Evolutionary conservation across 2,797 vertebrate genomes (phyloP).

Genomic region (Centropyge bicolor): DNA sequence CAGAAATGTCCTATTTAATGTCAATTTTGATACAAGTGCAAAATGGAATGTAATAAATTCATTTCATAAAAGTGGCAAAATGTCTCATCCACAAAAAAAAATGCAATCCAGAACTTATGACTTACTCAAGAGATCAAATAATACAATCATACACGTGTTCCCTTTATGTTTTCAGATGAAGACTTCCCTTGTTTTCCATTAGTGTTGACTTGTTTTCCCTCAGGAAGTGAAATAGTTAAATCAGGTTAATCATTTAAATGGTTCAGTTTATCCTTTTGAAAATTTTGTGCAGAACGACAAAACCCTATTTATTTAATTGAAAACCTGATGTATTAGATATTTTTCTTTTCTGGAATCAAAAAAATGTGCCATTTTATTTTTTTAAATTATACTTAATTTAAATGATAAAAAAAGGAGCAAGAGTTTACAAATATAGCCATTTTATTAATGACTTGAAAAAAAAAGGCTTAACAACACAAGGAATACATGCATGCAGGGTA

Average conservation of each 20-base stretch:
- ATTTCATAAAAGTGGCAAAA: not conserved
- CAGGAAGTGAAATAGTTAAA: not conserved
- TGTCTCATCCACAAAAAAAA: not conserved
- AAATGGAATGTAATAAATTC: not conserved
- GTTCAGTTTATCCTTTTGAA: not conserved
- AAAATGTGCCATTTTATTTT: not conserved
- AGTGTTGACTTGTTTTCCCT: no score
- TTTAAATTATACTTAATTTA: not conserved
- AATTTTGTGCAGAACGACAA: not conserved
- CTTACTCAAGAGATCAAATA: not conserved
- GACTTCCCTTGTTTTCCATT: not conserved
- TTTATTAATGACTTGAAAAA: slow-evolving; percentile 89
- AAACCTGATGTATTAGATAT: not conserved
- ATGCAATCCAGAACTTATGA: no score
- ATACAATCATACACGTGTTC: not conserved
- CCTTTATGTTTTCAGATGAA: not conserved
- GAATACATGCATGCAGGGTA: slow-evolving; percentile 87
- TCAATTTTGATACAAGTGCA: not conserved
- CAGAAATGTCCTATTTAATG: not conserved
- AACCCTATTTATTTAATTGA: no score
- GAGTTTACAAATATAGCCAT: slow-evolving; percentile 88
- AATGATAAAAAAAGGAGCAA: slow-evolving; percentile 31
- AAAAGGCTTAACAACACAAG: slow-evolving; percentile 85
- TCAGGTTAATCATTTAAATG: not conserved
- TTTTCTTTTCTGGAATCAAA: not conserved